These are phyloP conservation scores for Dipus sagitta DNA, from an alignment of 2,797 vertebrate genomes.

Conservation along the genomic window DNA sequence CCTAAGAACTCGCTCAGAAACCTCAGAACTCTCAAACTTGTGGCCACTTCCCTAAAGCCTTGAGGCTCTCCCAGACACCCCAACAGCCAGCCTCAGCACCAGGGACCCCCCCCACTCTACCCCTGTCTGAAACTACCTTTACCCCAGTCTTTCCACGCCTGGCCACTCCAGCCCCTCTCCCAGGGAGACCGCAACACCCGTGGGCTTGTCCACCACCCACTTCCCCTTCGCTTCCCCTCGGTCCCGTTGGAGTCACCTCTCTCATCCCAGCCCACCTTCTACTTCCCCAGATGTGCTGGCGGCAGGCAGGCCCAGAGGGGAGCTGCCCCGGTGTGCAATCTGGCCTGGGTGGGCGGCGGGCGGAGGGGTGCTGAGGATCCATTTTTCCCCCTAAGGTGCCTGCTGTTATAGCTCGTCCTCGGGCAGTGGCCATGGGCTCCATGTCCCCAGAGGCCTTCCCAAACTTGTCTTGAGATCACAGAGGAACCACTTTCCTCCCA, in stretches of 20 bases:
- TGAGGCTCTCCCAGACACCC: background rate
- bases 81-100: background rate
- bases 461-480: slow-evolving; percentile 26
- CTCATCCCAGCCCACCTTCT: background rate
- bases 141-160: background rate
- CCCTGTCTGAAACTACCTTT: background rate
- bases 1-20: background rate
- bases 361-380: slow-evolving; percentile 6
- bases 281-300: background rate
- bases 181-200: background rate
- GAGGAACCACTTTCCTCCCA: background rate
- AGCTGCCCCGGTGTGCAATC: background rate
- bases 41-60: background rate
- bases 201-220: background rate
- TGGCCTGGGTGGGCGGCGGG: background rate
- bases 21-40: background rate
- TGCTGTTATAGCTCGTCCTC: slow-evolving; percentile 7
- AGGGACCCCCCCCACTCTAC: background rate
- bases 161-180: background rate
- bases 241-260: background rate
- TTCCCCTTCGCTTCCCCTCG: background rate
- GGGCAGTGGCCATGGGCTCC: slow-evolving; percentile 35
- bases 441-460: slow-evolving; percentile 63
- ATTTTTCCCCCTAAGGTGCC: slow-evolving; percentile 53
- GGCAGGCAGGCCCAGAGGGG: background rate